Conservation (phyloP, 53 echinoderm and acorn worm genomes). For the Luidia sarsii region DNA sequence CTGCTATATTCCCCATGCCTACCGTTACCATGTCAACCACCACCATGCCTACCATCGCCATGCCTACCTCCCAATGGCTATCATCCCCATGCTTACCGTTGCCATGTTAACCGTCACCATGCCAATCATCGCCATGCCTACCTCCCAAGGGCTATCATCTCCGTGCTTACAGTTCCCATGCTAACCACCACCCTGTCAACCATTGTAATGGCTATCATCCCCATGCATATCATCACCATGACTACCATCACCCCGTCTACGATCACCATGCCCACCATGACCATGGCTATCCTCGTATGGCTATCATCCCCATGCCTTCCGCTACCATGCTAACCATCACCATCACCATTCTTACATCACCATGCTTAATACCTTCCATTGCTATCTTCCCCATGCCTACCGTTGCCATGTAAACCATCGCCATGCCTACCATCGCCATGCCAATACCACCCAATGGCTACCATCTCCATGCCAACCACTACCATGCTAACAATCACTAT, state of each 20-base stretch:
- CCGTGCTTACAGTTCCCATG: too few relatives aligned
- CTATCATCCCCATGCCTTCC: neutral
- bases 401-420: neutral
- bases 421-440: neutral
- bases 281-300: neutral
- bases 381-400: neutral
- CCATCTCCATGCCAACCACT: neutral
- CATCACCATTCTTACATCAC: neutral
- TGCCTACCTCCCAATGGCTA: too few relatives aligned
- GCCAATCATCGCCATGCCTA: neutral
- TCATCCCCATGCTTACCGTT: too few relatives aligned
- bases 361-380: neutral
- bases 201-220: constrained; percentile 1
- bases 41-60: too few relatives aligned
- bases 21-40: neutral
- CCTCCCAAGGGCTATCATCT: too few relatives aligned
- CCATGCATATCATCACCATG: constrained; percentile 5
- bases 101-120: neutral
- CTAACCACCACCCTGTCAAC: too few relatives aligned
- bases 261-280: neutral
- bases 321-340: neutral
- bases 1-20: neutral
- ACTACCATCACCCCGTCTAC: neutral
- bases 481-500: neutral
- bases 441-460: too few relatives aligned